Base-by-base conservation (phyloP, 1,140 invertebrate species). In the Lasioglossum albipes region DNA sequence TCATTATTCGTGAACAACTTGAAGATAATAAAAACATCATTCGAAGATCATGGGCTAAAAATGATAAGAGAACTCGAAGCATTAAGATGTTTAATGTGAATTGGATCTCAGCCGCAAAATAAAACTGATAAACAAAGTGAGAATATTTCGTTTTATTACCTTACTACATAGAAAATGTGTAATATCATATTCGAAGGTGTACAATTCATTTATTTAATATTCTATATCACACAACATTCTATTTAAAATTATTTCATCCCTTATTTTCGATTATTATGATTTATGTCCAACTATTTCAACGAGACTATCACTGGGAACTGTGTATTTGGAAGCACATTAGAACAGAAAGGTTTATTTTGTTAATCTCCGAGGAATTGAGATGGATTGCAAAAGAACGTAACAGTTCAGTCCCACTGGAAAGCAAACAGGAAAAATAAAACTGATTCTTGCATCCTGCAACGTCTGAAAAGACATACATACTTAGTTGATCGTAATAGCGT, bases 61-160 rank as follows among this genome's bases (percentile, higher is more conserved):
- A 41, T n/a, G 16, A 61, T 45, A 59, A 16, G 61, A 54, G 2
- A 54, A 54, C 18, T 54, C 52, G 6, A 20, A 36, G 36, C 18
- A 54, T 54, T 54, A 54, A 54, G 18, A 16, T 54, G 52, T 54
- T 54, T 54, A 54, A 54, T 36, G 16, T 7, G 22, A n/a, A n/a
- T 20, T 5, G 22, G 20, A 76, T 16, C 27, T 61, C 42, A 16
- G 49, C 36, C 20, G 9, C 13, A 2, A 4, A 76, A 76, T 76
- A 76, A 68, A 76, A 20, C 0, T 45, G 13, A n/a, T 75, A 41
- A 61, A 69, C 1, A 18, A 57, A 78, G 9, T 49, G 62, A 52
- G 16, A 78, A n/a, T n/a, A 27, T 42, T 42, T 62, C 31, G n/a
- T 61, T 7, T 77, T 27, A 45, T 31, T 67, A 36, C 27, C n/a